A percentile compares a stretch with the other conserved stretches of the same genome.
phyloP scores from a whole-genome alignment of 2,113 vertebrate species.

The Corynorhinus townsendii region DNA sequence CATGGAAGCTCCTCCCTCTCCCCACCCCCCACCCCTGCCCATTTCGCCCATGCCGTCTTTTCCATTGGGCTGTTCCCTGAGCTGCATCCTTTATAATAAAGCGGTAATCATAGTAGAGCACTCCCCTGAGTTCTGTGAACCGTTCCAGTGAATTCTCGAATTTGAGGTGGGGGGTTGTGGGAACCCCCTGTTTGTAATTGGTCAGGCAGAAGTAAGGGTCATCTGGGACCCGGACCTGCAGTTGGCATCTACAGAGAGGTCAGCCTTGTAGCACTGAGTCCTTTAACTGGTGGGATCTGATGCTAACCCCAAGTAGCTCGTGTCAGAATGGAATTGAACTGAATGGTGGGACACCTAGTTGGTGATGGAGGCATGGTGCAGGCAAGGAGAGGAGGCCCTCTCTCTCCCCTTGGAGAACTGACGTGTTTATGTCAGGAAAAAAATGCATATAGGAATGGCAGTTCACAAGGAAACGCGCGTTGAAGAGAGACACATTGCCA shows the following conservation, averaged over 20 bases:
- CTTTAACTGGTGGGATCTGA: background rate
- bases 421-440: background rate
- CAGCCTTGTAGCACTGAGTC: background rate
- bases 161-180: background rate
- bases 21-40: no score
- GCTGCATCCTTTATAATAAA: background rate
- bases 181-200: background rate
- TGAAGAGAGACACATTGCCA: background rate
- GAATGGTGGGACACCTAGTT: background rate
- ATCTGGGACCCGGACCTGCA: background rate
- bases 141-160: background rate
- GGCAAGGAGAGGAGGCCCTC: no score
- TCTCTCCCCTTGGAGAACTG: background rate
- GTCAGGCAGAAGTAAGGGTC: background rate
- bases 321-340: background rate
- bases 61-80: background rate
- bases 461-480: background rate
- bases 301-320: background rate
- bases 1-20: background rate
- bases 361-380: background rate
- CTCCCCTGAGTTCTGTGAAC: background rate
- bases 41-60: background rate
- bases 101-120: background rate
- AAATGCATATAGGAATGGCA: background rate
- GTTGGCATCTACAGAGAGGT: background rate